Evolutionary conservation across 2,113 vertebrate species (phyloP), one percentile per base, ranked within the genome.

Genomic region (Origma solitaria): DNA sequence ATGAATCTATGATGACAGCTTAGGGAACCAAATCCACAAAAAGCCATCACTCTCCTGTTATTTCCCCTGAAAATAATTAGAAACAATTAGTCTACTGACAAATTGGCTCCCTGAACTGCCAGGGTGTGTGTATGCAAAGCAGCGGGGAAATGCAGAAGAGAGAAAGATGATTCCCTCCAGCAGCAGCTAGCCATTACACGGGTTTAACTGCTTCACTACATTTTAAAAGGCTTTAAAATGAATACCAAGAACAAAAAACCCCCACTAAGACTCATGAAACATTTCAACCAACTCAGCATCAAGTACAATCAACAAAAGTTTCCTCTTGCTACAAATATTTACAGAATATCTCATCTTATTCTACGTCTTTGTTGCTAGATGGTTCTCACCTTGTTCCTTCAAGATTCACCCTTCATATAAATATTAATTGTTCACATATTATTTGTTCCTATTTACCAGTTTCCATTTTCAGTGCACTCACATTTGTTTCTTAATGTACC

Each of bases 31-130:
- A 80, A 90, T 20, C 24, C 50, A 92, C 21, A 40, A 35, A 78
- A 91, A 62, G 49, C 24, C 30, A 49, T 44, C 37, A 37, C 53
- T 27, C 23, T 56, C 8, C 61, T 61, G 24, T 53, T 81, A 80
- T 8, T 84, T 82, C n/a, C 33, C 17, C 54, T 65, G 58, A 79
- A 90, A 90, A 72, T 71, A 82, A 86, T 72, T 47, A 88, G 61
- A 64, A 93, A 35, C 51, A 79, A 61, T 79, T 56, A 76, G 25
- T 28, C 7, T 42, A 50, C 75, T 76, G 53, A 80, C 70, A 83
- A 66, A 88, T 8, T 50, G 69, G 11, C 27, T 82, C 42, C 45
- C 37, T 76, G n/a, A 82, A 76, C n/a, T 78, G 56, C n/a, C 14
- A 5, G 13, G 10, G 10, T 23, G 9, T 30, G 15, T 15, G 4